phyloP scores from a whole-genome alignment of 2,113 vertebrate species.

The Tamias sibiricus region DNA sequence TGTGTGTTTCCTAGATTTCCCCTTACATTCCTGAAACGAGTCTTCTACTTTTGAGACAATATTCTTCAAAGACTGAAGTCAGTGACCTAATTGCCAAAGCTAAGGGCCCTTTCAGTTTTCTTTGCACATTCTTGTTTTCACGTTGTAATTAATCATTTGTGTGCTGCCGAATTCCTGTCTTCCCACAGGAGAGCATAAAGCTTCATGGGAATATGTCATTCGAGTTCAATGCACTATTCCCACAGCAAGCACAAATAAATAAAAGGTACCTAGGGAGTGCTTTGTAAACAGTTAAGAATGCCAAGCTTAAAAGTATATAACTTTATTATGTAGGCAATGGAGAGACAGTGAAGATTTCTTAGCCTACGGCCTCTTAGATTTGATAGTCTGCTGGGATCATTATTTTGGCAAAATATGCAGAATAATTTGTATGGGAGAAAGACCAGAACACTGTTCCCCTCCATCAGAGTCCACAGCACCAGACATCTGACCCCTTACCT shows the following conservation, averaged over 20 bases:
- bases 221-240: neutral
- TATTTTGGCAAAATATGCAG: neutral
- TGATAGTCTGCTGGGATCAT: neutral
- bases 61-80: neutral
- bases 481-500: neutral
- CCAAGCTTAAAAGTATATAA: neutral
- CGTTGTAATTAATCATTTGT: neutral
- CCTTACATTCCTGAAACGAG: neutral
- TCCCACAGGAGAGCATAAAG: neutral
- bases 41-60: neutral
- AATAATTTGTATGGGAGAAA: neutral
- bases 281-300: neutral
- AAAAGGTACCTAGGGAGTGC: neutral
- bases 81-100: neutral
- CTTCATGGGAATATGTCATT: neutral
- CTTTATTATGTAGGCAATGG: neutral
- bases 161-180: neutral
- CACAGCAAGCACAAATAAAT: neutral
- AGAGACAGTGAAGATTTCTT: neutral
- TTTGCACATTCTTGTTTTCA: conserved; percentile 4
- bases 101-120: neutral
- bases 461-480: neutral
- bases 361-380: neutral
- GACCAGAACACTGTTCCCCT: neutral
- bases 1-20: neutral